Base-by-base conservation (phyloP, 2,113 vertebrate genomes). In the Zapus hudsonius region DNA sequence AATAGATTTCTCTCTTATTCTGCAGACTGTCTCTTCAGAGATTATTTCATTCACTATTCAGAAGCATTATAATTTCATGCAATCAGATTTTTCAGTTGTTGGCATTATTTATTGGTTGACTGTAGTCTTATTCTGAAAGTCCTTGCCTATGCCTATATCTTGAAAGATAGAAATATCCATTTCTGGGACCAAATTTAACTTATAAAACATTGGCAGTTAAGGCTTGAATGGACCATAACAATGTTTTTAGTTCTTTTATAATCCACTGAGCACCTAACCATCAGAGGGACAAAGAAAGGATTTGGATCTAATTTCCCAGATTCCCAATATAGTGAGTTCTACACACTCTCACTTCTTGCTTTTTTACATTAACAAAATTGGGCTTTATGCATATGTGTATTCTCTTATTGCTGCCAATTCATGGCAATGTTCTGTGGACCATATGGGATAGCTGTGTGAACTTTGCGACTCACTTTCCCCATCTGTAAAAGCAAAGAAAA, bases 381-480 rank as follows among this genome's bases (percentile, higher is more conserved):
- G 33, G 17, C 44, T 94, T 31, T n/a, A 59, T 89, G 29, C 42
- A 75, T n/a, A n/a, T 67, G 44, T 67, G 27, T 76, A 42, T 83
- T 89, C 78, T 67, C 69, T n/a, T 89, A 33, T 22, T 87, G 52
- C 29, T 84, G 42, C n/a, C 72, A 74, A 81, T 81, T 47, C 38
- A 59, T 73, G 52, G 5, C 86, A 36, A 42, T 90, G 23, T 85
- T 93, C 85, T 84, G 36, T 63, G 36, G 67, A 64, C 81, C 86
- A 85, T 90, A 67, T 79, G 81, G 90, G 87, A 69, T 87, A 91
- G 38, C 79, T 80, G 13, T 40, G 36, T 79, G 87, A 80, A 76
- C 47, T 95, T n/a, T 31, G 40, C 88, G 80, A 94, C 72, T 96
- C 83, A 84, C 75, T 90, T 90, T 93, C 40, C 40, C 72, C 69